These are phyloP conservation scores for Montipora efflorescens DNA, from an alignment of 64 coral and sea anemone species.

Conservation along the genomic window DNA sequence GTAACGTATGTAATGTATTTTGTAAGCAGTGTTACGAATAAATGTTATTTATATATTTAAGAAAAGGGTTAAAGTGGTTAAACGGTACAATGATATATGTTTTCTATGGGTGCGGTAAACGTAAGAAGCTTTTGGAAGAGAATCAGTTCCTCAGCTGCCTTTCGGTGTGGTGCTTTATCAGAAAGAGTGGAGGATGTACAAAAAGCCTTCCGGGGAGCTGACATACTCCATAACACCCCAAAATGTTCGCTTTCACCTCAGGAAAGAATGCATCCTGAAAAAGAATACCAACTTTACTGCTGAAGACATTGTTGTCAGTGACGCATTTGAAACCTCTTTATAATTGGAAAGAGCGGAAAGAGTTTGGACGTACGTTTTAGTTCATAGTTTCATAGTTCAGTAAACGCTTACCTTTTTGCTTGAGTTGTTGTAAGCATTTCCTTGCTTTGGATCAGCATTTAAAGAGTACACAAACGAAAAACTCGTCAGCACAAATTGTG, in stretches of 20 bases:
- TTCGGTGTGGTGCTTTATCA: background rate
- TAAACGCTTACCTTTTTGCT: no score
- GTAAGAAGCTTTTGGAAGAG: background rate
- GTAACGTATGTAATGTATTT: no score
- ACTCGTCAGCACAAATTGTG: no score
- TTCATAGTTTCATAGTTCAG: no score
- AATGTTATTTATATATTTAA: no score
- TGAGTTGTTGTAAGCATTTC: no score
- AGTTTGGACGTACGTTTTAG: background rate
- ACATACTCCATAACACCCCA: background rate
- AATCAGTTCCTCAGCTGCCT: background rate
- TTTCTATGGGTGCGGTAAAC: background rate
- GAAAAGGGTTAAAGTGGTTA: background rate
- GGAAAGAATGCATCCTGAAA: background rate
- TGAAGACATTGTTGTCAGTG: background rate
- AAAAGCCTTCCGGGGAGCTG: background rate
- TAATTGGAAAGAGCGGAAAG: background rate
- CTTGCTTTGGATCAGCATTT: no score
- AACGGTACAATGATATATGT: background rate
- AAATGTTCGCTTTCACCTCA: background rate
- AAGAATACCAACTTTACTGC: slow-evolving; percentile 1
- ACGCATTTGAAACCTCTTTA: background rate
- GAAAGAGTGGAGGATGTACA: background rate
- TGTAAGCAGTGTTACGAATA: no score
- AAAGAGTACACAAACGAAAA: no score